phyloP scores from a whole-genome alignment of 2,888 invertebrate species.

The Eupithecia subfuscata region DNA sequence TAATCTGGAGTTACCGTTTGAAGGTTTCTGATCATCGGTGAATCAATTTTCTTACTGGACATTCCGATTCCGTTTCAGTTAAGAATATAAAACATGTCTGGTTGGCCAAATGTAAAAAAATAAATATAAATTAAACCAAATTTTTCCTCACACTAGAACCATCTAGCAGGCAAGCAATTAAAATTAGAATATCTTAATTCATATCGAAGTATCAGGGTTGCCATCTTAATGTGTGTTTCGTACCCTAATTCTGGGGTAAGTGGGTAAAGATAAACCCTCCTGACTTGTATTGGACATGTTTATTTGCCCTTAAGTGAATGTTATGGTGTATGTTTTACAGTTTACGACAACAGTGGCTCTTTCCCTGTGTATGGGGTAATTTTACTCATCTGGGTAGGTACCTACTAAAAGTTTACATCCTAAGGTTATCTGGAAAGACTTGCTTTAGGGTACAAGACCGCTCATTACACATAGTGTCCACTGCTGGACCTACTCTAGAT shows the following conservation, averaged over 20 bases:
- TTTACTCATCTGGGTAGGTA: neutral
- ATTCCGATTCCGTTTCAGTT: neutral
- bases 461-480: neutral
- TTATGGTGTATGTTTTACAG: constrained; percentile 47
- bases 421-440: neutral
- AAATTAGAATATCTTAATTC: constrained; percentile 90
- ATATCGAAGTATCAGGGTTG: constrained; percentile 85
- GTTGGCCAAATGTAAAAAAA: neutral
- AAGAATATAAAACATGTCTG: neutral
- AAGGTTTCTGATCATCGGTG: too few relatives aligned
- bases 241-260: constrained; percentile 81
- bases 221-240: constrained; percentile 80
- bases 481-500: too few relatives aligned
- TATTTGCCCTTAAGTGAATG: constrained; percentile 79
- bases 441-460: neutral
- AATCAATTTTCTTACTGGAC: too few relatives aligned
- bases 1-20: too few relatives aligned
- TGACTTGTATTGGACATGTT: constrained; percentile 77
- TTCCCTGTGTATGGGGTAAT: constrained; percentile 1
- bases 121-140: constrained; percentile 22
- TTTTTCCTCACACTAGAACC: constrained; percentile 48
- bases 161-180: constrained; percentile 68
- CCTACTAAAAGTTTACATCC: neutral
- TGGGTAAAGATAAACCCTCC: constrained; percentile 67
- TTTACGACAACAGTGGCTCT: constrained; percentile 15